Conservation (phyloP, 2,888 invertebrate species). For the Eupelmus urozonus region DNA sequence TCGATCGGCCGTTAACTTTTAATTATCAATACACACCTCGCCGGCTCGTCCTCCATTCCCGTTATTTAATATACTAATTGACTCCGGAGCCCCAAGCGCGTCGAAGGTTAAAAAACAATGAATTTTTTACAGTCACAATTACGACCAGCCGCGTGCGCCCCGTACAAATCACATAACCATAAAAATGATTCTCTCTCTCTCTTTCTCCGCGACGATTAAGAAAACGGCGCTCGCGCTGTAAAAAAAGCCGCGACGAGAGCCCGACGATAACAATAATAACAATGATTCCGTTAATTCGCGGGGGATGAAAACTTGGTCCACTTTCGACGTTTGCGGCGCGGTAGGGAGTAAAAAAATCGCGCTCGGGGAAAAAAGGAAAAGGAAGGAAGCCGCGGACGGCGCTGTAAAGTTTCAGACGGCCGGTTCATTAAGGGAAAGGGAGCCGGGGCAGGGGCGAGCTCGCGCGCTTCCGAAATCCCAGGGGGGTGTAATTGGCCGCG, state of each 20-base stretch:
- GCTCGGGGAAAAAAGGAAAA: constrained; percentile 52
- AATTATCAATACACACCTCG: neutral
- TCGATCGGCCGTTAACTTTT: neutral
- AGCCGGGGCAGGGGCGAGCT: constrained; percentile 17
- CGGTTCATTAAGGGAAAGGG: constrained; percentile 70
- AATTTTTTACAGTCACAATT: constrained; percentile 30
- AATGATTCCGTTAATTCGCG: constrained; percentile 67
- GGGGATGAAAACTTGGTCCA: constrained; percentile 65
- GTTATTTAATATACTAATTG: constrained; percentile 41
- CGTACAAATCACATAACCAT: constrained; percentile 54
- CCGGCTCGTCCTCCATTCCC: neutral
- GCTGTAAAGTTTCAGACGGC: constrained; percentile 67
- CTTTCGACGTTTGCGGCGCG: constrained; percentile 65
- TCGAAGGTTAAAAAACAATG: constrained; percentile 36
- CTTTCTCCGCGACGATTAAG: constrained; percentile 57
- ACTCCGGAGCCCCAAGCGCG: neutral
- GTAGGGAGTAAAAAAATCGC: neutral
- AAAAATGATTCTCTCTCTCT: constrained; percentile 45
- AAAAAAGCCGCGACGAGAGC: constrained; percentile 62
- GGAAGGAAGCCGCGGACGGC: constrained; percentile 38
- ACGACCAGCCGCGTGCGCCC: no score
- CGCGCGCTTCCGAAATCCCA: constrained; percentile 68
- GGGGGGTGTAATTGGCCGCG: constrained; percentile 68
- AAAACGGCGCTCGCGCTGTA: constrained; percentile 50
- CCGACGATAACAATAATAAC: constrained; percentile 60